Evolutionary conservation across 2,888 invertebrate genomes (phyloP).

Genomic region (Lasioglossum villosulum): DNA sequence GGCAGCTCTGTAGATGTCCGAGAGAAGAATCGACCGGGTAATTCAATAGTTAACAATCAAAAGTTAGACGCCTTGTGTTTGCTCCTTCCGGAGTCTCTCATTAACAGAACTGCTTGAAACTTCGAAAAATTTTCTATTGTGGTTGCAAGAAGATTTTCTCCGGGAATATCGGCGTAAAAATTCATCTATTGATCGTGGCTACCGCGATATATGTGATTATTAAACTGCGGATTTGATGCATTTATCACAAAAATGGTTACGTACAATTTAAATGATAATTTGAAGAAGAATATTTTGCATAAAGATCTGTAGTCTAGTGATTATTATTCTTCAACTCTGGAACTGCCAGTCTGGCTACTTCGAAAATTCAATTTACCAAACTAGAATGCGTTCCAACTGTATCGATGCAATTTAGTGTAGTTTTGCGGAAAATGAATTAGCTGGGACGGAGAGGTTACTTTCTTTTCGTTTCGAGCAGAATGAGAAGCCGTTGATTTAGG

Average conservation of each 20-base stretch:
- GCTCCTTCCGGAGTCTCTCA: neutral
- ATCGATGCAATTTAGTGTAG: neutral
- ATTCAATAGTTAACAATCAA: conserved; percentile 5
- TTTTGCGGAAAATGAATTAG: neutral
- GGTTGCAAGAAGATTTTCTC: neutral
- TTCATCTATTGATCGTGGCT: neutral
- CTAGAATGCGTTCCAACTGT: neutral
- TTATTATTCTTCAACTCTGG: too few species aligned
- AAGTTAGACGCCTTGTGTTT: neutral
- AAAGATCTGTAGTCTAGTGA: too few species aligned
- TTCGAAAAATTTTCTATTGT: neutral
- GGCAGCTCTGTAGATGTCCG: neutral
- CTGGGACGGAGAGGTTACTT: neutral
- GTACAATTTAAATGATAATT: too few species aligned
- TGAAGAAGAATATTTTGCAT: too few species aligned
- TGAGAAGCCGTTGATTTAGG: neutral
- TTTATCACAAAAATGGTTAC: too few species aligned
- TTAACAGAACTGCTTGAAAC: neutral
- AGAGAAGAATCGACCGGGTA: neutral
- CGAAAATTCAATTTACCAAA: neutral
- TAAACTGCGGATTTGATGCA: too few species aligned
- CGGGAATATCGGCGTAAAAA: neutral
- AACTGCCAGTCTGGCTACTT: too few species aligned
- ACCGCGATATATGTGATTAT: neutral
- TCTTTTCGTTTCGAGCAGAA: neutral